Evolutionary conservation across 2,888 invertebrate species (phyloP).

Genomic region (Biston stratarius): DNA sequence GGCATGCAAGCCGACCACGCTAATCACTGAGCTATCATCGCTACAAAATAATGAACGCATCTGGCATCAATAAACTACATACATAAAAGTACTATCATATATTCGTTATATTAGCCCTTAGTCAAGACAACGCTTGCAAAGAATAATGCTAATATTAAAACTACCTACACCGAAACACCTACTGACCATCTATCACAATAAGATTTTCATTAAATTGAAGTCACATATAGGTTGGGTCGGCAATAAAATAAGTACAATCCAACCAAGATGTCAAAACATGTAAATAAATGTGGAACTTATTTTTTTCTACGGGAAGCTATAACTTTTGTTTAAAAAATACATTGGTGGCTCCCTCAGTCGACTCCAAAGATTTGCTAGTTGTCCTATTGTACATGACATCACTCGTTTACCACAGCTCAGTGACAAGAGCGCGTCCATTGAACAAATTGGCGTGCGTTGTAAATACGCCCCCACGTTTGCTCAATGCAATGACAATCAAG

Average conservation of each 20-base stretch:
- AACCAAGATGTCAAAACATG: neutral
- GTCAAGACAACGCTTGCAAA: neutral
- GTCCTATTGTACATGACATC: constrained; percentile 23
- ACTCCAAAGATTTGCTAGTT: neutral
- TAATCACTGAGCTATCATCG: too few relatives aligned
- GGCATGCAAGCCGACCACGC: too few relatives aligned
- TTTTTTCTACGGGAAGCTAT: neutral
- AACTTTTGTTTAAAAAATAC: neutral
- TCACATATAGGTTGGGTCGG: constrained; percentile 1
- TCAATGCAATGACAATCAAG: constrained; percentile 27
- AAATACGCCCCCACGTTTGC: constrained; percentile 53
- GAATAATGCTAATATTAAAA: neutral
- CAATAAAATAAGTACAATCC: constrained; percentile 4
- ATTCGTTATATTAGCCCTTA: neutral
- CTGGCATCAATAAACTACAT: too few relatives aligned
- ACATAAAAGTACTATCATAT: too few relatives aligned
- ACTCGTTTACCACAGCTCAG: constrained; percentile 40
- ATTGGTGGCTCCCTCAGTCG: neutral
- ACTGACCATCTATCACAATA: neutral
- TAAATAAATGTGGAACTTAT: neutral
- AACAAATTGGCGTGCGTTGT: constrained; percentile 57
- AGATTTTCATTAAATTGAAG: neutral
- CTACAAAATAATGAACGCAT: too few relatives aligned
- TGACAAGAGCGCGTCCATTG: constrained; percentile 49
- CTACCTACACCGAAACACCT: neutral